Evolutionary conservation across 1,140 invertebrate species (phyloP).

Genomic region (Psilanteris sp.): DNA sequence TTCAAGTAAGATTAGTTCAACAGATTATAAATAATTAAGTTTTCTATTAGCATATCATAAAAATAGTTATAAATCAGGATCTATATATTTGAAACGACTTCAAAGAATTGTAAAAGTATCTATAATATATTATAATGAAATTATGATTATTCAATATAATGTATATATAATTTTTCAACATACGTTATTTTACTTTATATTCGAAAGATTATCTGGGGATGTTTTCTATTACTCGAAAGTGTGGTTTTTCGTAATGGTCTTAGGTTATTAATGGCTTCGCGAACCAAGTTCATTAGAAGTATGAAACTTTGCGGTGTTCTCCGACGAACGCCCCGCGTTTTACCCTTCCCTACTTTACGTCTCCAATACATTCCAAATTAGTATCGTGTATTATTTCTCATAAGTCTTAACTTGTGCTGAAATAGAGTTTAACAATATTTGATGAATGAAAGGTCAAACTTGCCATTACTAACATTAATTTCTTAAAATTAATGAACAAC

Average conservation of each 20-base stretch:
- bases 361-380: constrained; percentile 66
- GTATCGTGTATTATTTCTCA: constrained; percentile 69
- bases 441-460: constrained; percentile 41
- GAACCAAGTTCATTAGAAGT: constrained; percentile 75
- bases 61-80: no score
- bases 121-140: no score
- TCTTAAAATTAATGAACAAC: constrained; percentile 25
- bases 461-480: constrained; percentile 35
- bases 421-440: constrained; percentile 20
- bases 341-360: constrained; percentile 58
- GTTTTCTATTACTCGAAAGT: constrained; percentile 24
- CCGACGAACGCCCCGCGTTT: constrained; percentile 49
- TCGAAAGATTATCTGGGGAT: constrained; percentile 13
- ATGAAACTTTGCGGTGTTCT: constrained; percentile 70
- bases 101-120: background rate
- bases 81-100: no score
- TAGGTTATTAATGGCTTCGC: constrained; percentile 76
- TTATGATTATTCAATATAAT: no score
- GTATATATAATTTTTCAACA: no score
- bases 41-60: no score
- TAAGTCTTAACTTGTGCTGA: constrained; percentile 46
- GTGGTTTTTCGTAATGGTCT: constrained; percentile 63
- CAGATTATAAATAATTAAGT: no score
- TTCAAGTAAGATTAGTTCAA: no score
- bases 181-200: constrained; percentile 1